phyloP scores from a whole-genome alignment of 1,140 invertebrate species.

The Tetragnatha versicolor region DNA sequence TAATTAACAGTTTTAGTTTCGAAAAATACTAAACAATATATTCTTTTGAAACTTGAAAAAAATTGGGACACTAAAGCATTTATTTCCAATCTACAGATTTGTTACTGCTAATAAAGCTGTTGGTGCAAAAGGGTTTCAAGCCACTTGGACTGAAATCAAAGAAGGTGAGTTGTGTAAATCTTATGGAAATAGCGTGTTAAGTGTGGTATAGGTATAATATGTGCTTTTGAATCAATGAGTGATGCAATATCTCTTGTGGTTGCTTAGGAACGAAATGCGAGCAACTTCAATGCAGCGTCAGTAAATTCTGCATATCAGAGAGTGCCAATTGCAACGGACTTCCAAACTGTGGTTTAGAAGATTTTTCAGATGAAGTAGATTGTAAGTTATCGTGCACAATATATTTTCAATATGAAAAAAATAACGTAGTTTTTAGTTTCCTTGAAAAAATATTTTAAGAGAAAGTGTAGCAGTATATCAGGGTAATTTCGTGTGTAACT shows the following conservation, averaged over 20 bases:
- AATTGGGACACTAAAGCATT: background rate
- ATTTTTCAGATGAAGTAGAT: slow-evolving; percentile 80
- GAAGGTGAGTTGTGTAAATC: slow-evolving; percentile 49
- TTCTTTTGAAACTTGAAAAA: no score
- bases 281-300: slow-evolving; percentile 73
- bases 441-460: no score
- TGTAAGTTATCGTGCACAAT: slow-evolving; percentile 69
- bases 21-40: no score
- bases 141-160: slow-evolving; percentile 84
- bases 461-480: no score
- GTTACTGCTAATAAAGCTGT: slow-evolving; percentile 84
- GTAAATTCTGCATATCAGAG: slow-evolving; percentile 81
- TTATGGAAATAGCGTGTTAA: no score
- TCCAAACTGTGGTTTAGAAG: slow-evolving; percentile 80
- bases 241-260: background rate
- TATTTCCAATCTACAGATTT: slow-evolving; percentile 76
- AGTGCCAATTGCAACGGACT: slow-evolving; percentile 79
- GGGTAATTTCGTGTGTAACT: no score
- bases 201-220: background rate
- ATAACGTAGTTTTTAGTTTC: no score
- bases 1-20: background rate
- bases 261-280: slow-evolving; percentile 63
- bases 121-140: slow-evolving; percentile 81
- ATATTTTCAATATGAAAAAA: no score
- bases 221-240: background rate